These are phyloP conservation scores for Echiichthys vipera DNA, from an alignment of 2,797 vertebrate genomes.

Conservation along the genomic window DNA sequence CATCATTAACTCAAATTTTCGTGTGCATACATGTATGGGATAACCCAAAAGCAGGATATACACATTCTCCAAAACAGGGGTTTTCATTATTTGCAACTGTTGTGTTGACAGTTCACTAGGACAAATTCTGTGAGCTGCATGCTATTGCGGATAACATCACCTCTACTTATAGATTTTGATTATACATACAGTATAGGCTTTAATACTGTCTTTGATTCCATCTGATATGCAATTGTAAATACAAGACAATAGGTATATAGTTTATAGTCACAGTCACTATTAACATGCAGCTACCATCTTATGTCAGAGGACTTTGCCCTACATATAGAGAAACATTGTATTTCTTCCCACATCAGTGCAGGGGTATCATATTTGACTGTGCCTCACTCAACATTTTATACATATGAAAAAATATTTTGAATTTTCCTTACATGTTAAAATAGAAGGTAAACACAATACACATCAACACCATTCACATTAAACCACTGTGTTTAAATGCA, in stretches of 20 bases:
- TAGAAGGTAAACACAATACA: not conserved
- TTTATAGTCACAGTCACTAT: no score
- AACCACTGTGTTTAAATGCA: not conserved
- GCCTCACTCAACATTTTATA: not conserved
- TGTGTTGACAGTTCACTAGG: not conserved
- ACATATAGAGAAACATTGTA: no score
- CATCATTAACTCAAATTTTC: no score
- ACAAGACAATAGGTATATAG: no score
- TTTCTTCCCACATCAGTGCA: not conserved
- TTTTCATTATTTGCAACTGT: not conserved
- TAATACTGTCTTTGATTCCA: not conserved
- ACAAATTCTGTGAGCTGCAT: not conserved
- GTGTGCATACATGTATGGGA: not conserved
- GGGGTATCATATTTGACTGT: not conserved
- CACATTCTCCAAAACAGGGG: not conserved
- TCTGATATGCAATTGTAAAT: not conserved
- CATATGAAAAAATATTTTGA: not conserved
- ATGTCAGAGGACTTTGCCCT: no score
- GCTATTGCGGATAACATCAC: not conserved
- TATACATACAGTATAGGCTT: not conserved
- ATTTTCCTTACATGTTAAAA: slow-evolving; percentile 3
- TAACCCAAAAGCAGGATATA: not conserved
- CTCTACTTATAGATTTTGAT: not conserved
- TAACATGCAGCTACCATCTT: no score
- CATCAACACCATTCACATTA: slow-evolving; percentile 6